phyloP scores from a whole-genome alignment of 2,797 vertebrate genomes.

The Neosilurus hyrtlii region DNA sequence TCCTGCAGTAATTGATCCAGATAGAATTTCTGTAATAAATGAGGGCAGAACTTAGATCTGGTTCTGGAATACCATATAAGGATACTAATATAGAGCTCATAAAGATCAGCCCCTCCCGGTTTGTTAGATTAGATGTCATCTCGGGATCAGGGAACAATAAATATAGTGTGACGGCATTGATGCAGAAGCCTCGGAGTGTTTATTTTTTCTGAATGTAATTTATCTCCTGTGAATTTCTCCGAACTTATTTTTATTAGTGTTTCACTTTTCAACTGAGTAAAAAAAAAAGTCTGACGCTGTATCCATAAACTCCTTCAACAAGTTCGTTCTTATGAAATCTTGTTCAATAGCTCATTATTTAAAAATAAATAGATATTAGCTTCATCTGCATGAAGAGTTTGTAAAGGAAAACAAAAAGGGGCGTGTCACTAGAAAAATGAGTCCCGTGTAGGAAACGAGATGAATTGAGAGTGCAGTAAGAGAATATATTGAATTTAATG shows the following conservation, averaged over 20 bases:
- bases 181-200: neutral
- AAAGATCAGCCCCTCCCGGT: neutral
- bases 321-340: neutral
- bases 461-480: no score
- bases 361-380: neutral
- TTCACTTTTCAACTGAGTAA: no score
- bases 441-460: no score
- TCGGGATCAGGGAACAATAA: neutral
- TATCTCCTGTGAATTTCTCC: neutral
- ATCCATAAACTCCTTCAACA: neutral
- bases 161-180: neutral
- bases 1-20: neutral
- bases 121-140: neutral
- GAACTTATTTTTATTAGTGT: neutral
- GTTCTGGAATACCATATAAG: neutral
- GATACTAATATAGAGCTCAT: neutral
- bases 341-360: neutral
- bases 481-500: no score
- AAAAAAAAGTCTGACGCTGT: neutral
- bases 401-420: neutral
- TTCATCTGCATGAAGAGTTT: neutral
- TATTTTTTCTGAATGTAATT: neutral
- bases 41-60: neutral
- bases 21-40: neutral
- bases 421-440: no score